These are phyloP conservation scores for Drosophila greeni DNA, from an alignment of 2,888 invertebrate genomes.

Conservation along the genomic window DNA sequence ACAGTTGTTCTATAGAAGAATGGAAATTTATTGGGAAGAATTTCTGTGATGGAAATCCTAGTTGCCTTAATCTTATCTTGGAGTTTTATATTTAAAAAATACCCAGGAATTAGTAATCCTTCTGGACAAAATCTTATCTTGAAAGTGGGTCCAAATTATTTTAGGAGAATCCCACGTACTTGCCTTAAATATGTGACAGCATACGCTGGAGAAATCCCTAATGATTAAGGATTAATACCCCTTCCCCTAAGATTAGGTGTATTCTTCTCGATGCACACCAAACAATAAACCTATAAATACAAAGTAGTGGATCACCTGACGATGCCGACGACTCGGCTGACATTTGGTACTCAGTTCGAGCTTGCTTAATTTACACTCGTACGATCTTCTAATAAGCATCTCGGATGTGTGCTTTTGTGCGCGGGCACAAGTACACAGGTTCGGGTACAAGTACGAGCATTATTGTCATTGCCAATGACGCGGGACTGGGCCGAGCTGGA, in stretches of 20 bases:
- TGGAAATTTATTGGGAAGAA: background rate
- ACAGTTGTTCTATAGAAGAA: background rate
- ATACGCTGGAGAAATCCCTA: no score
- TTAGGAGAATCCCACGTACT: background rate
- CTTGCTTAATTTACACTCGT: conserved; percentile 63
- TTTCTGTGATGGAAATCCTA: background rate
- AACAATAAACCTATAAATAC: conserved; percentile 5
- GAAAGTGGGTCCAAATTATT: background rate
- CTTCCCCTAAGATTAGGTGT: background rate
- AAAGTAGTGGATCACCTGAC: conserved; percentile 29
- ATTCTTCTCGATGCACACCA: background rate
- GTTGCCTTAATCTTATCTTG: background rate
- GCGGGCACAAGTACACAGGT: conserved; percentile 21
- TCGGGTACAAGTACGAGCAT: conserved; percentile 21
- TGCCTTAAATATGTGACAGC: background rate
- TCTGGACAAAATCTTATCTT: background rate
- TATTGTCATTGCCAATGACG: conserved; percentile 67
- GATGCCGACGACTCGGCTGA: conserved; percentile 10
- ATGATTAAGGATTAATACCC: background rate
- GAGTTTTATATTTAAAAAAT: no score
- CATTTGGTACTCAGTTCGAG: conserved; percentile 12
- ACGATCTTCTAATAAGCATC: conserved; percentile 58
- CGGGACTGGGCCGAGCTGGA: conserved; percentile 25
- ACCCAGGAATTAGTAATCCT: background rate
- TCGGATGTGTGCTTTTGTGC: conserved; percentile 19